Percentiles rank a stretch among this genome's conserved stretches.
These are phyloP conservation scores for Hassar affinis DNA, from an alignment of 2,113 vertebrate species.

Conservation along the genomic window DNA sequence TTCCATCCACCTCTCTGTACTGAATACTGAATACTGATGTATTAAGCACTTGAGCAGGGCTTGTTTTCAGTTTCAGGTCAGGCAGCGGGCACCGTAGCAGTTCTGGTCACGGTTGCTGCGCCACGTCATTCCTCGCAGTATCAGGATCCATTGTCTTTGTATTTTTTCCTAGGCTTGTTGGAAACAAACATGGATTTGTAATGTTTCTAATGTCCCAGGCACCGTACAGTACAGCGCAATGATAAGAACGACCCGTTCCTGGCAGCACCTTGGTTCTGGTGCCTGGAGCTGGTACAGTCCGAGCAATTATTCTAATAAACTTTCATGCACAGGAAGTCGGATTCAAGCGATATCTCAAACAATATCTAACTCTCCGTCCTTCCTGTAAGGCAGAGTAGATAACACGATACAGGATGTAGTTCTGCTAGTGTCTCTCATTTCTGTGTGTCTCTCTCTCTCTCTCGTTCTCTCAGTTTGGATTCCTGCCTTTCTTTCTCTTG, in stretches of 20 bases:
- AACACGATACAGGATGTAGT: neutral
- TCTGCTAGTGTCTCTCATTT: neutral
- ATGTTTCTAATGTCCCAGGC: neutral
- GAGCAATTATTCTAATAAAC: neutral
- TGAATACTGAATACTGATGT: neutral
- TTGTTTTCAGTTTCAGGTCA: too few species aligned
- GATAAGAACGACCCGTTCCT: neutral
- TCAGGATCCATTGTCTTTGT: neutral
- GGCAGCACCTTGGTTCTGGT: too few species aligned
- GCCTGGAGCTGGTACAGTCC: neutral
- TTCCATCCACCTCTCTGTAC: neutral
- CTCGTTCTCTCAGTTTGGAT: neutral
- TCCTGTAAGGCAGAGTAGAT: neutral
- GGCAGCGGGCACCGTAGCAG: neutral
- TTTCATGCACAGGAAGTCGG: neutral
- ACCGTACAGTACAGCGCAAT: neutral
- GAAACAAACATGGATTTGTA: neutral
- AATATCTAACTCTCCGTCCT: neutral
- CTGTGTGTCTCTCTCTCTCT: too few species aligned
- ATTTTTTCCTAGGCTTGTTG: neutral
- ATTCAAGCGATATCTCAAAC: neutral
- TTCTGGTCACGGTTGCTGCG: conserved; percentile 9
- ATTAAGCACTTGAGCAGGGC: too few species aligned
- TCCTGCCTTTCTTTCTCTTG: neutral
- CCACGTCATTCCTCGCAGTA: neutral